Conservation (phyloP, 37 sponge, comb jelly and placozoan genomes). For the Corticium candelabrum region DNA sequence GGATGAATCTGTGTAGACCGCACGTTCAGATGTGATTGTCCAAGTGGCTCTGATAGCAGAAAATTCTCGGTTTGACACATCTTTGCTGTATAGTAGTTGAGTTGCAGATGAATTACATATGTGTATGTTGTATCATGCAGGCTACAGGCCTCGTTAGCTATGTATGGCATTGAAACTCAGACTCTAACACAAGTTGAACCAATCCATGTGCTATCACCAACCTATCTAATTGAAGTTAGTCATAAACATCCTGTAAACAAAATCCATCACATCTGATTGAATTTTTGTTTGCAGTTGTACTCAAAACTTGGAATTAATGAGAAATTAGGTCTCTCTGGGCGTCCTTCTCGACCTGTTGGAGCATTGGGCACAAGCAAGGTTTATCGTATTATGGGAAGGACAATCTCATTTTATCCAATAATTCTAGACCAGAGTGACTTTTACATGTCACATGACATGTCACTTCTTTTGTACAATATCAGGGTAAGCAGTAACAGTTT, state of each 20-base stretch:
- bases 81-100: background rate
- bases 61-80: constrained; percentile 10
- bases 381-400: constrained; percentile 58
- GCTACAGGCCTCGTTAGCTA: constrained; percentile 75
- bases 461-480: constrained; percentile 46
- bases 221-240: background rate
- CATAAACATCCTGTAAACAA: background rate
- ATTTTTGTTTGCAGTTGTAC: constrained; percentile 17
- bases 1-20: constrained; percentile 28
- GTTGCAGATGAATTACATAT: too few relatives aligned
- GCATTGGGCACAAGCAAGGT: constrained; percentile 72
- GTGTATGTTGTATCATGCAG: too few relatives aligned
- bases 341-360: constrained; percentile 78
- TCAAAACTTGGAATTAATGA: constrained; percentile 54
- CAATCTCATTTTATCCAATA: constrained; percentile 60
- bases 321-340: constrained; percentile 62
- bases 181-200: constrained; percentile 80
- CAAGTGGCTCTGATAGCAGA: constrained; percentile 83
- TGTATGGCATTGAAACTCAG: constrained; percentile 80
- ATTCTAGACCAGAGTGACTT: constrained; percentile 65
- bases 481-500: constrained; percentile 25
- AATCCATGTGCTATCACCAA: constrained; percentile 49
- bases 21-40: constrained; percentile 41
- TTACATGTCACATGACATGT: constrained; percentile 78
- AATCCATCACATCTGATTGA: background rate